These are phyloP conservation scores for Clavelina lepadiformis DNA, from an alignment of 23 tunicate genomes.

Conservation along the genomic window DNA sequence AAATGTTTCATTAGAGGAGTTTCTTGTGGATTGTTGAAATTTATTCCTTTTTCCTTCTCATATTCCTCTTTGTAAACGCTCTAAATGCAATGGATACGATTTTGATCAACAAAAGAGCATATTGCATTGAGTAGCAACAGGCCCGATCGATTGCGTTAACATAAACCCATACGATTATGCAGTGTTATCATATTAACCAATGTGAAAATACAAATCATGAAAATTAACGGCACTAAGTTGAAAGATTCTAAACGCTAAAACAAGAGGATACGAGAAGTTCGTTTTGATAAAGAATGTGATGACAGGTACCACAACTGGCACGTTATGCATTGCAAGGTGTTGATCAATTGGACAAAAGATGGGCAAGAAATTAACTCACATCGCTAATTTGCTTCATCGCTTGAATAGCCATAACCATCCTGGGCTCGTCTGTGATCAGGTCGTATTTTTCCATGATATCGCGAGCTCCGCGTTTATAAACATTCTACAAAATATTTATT, in stretches of 20 bases:
- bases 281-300: too few relatives aligned
- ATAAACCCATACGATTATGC: too few relatives aligned
- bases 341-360: neutral
- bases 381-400: constrained; percentile 75
- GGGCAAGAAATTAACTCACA: constrained; percentile 52
- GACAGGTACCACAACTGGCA: too few relatives aligned
- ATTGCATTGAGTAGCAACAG: too few relatives aligned
- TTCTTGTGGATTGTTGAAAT: constrained; percentile 43
- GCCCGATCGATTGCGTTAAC: too few relatives aligned
- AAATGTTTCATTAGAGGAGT: constrained; percentile 77
- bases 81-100: constrained; percentile 16
- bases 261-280: too few relatives aligned
- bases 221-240: too few relatives aligned
- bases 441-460: constrained; percentile 75
- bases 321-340: neutral
- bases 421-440: constrained; percentile 81
- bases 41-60: constrained; percentile 48
- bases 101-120: too few relatives aligned
- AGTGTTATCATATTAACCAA: too few relatives aligned
- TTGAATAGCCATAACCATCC: constrained; percentile 57
- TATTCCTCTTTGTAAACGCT: constrained; percentile 65
- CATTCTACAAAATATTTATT: constrained; percentile 31
- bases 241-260: too few relatives aligned
- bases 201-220: too few relatives aligned
- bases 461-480: constrained; percentile 51